These are phyloP conservation scores for Hoplodrina ambigua DNA, from an alignment of 2,888 invertebrate genomes.

Conservation along the genomic window DNA sequence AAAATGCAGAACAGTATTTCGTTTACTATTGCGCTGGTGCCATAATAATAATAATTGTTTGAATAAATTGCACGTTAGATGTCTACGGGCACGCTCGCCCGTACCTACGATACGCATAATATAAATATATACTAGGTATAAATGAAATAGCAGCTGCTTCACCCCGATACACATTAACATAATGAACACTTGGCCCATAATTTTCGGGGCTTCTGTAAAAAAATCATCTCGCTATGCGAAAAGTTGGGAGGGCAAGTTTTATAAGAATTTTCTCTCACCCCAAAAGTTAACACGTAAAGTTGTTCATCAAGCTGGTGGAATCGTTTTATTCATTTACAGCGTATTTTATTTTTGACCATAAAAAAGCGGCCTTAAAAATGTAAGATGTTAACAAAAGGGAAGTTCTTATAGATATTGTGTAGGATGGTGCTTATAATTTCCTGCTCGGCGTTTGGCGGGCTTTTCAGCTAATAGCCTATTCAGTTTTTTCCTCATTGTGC, in stretches of 20 bases:
- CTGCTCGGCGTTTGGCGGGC: slow-evolving; percentile 35
- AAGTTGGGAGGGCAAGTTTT: slow-evolving; percentile 51
- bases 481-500: slow-evolving; percentile 28
- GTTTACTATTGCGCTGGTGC: slow-evolving; percentile 2
- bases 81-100: neutral
- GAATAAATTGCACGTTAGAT: slow-evolving; percentile 13
- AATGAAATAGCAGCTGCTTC: slow-evolving; percentile 60
- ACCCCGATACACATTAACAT: slow-evolving; percentile 59
- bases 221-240: slow-evolving; percentile 55
- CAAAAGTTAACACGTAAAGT: slow-evolving; percentile 63
- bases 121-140: slow-evolving; percentile 42
- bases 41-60: slow-evolving; percentile 43
- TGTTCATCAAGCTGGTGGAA: slow-evolving; percentile 57
- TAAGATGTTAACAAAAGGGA: slow-evolving; percentile 51
- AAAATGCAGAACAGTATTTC: slow-evolving; percentile 32
- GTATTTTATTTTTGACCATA: slow-evolving; percentile 41
- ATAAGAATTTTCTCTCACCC: slow-evolving; percentile 37
- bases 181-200: slow-evolving; percentile 62
- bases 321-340: slow-evolving; percentile 59
- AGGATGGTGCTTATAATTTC: slow-evolving; percentile 57
- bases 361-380: slow-evolving; percentile 33
- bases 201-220: slow-evolving; percentile 52
- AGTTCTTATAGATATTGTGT: slow-evolving; percentile 48
- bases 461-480: slow-evolving; percentile 40
- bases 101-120: slow-evolving; percentile 11